Evolutionary conservation across 1,140 invertebrate genomes (phyloP), one percentile per base, ranked within the genome.

Genomic region (Pachypeltis micranthus): DNA sequence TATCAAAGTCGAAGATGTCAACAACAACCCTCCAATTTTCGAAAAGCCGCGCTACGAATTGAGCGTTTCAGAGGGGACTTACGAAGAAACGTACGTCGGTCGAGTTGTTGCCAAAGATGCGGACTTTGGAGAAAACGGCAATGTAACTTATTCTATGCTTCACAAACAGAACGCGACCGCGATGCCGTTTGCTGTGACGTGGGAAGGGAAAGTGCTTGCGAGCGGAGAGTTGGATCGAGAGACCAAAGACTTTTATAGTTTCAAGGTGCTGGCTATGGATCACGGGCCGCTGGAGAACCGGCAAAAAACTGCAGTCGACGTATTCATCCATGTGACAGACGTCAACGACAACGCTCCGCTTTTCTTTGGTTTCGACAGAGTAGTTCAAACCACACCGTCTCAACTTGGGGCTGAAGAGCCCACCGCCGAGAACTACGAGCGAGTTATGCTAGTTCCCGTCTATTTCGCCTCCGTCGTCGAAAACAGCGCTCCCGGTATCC

Each of bases 1-100:
- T 59, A 75, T 84, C 44, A 75, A 79, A 27, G 77, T 93, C 0
- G 82, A 83, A 65, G 91, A 94, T 73, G 81, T 92, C 0, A 95
- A 95, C 70, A 86, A 94, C 70, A 89, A 93, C 71, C 80, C 85
- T 16, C 91, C 91, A 0, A 80, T 83, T 51, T 95, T 94, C 67
- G 84, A 83, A 65, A 84, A 88, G 68, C 79, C 84, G 1, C 86
- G 83, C 80, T 95, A 93, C 72, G 84, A 80, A 16, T 93, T 93
- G 70, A 85, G 90, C 65, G 78, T 91, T 0, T 76, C 85, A 19
- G 92, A 95, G 76, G 87, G 89, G 0, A 78, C 79, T 47, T 86
- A 88, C 71, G 78, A 83, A 3, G 79, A 83, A 28, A 80, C 80
- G 58, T 77, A 87, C 1, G 73, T 90, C 26, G 91, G 90, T 14